Conservation (phyloP, 2,888 invertebrate genomes). For the Drosophila fungiperda region DNA sequence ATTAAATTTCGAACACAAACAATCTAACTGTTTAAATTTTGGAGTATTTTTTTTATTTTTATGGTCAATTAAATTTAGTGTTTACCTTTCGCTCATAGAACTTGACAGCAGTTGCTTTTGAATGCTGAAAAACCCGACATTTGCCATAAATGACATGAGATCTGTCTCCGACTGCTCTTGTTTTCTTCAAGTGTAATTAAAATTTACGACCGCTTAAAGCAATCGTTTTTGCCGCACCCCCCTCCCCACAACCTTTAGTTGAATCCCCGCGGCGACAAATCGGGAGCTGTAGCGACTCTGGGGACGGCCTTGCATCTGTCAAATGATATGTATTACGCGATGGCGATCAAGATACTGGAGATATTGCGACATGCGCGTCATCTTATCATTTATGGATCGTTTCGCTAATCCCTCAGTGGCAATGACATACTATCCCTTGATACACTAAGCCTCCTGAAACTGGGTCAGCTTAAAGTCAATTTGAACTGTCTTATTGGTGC, state of each 20-base stretch:
- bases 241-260: constrained; percentile 56
- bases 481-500: constrained; percentile 24
- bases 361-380: constrained; percentile 30
- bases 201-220: constrained; percentile 57
- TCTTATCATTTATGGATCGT: constrained; percentile 41
- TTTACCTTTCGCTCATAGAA: constrained; percentile 54
- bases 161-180: constrained; percentile 30
- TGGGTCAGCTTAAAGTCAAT: constrained; percentile 52
- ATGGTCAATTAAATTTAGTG: constrained; percentile 51
- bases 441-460: constrained; percentile 29
- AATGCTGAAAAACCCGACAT: constrained; percentile 66
- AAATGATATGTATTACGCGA: constrained; percentile 23
- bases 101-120: constrained; percentile 50
- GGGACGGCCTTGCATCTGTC: constrained; percentile 43
- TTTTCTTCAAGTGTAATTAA: constrained; percentile 46
- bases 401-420: constrained; percentile 30
- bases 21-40: constrained; percentile 4
- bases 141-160: constrained; percentile 51
- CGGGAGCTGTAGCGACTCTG: constrained; percentile 13
- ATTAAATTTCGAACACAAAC: constrained; percentile 50
- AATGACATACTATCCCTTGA: constrained; percentile 42
- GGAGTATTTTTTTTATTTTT: constrained; percentile 8
- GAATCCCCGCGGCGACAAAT: constrained; percentile 26
- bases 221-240: constrained; percentile 10
- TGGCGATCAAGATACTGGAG: constrained; percentile 23